These are phyloP conservation scores for Spea hammondii DNA, from an alignment of 2,797 vertebrate species.

Conservation along the genomic window DNA sequence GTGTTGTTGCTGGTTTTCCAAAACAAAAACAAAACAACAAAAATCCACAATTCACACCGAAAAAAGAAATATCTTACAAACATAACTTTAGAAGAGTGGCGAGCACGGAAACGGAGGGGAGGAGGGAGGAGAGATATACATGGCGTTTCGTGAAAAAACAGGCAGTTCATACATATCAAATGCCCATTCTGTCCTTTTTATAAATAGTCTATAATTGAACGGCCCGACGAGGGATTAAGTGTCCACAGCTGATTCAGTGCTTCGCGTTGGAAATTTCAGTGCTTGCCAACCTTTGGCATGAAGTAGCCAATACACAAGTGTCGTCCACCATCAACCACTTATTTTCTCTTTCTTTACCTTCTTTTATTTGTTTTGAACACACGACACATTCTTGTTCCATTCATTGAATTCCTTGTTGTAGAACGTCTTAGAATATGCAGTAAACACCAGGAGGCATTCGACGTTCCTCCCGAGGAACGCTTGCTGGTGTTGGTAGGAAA, in stretches of 20 bases:
- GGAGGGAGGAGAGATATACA: slow-evolving; percentile 15
- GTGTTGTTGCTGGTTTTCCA: slow-evolving; percentile 10
- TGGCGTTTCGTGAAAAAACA: slow-evolving; percentile 22
- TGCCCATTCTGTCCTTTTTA: slow-evolving; percentile 50
- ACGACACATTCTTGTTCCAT: not conserved
- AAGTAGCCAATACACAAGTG: slow-evolving; percentile 22
- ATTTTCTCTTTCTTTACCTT: not conserved
- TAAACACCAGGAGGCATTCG: slow-evolving; percentile 11
- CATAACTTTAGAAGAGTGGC: slow-evolving; percentile 34
- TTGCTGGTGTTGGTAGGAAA: not conserved
- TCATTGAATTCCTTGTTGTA: not conserved
- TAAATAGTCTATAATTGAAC: slow-evolving; percentile 53
- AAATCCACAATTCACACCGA: slow-evolving; percentile 24
- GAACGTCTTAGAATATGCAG: slow-evolving; percentile 17
- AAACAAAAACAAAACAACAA: slow-evolving; percentile 23
- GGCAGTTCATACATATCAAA: slow-evolving; percentile 40
- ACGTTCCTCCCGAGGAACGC: slow-evolving; percentile 4
- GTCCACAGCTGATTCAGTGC: slow-evolving; percentile 46
- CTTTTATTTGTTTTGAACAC: not conserved
- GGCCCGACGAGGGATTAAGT: slow-evolving; percentile 14
- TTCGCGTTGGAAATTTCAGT: slow-evolving; percentile 45
- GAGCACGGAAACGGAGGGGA: slow-evolving; percentile 5
- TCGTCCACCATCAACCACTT: not conserved
- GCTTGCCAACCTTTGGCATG: slow-evolving; percentile 33
- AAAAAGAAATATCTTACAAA: slow-evolving; percentile 34